Conservation (phyloP, 2,797 vertebrate genomes). For the Ctenopoma multispine region DNA sequence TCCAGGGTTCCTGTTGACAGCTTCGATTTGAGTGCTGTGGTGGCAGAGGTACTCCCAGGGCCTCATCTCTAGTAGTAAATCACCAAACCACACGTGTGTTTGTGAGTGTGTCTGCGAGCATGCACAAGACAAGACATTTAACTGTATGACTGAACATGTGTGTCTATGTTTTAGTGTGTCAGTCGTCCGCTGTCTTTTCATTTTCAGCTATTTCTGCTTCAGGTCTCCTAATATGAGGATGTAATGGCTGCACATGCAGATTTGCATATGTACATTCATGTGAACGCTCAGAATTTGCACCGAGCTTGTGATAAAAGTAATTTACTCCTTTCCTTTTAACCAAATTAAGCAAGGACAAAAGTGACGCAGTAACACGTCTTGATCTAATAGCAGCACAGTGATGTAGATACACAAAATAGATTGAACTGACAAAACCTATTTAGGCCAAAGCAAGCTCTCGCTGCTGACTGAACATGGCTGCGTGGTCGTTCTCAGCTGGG, state of each 20-base stretch:
- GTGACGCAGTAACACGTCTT: constrained; percentile 51
- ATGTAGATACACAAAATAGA: constrained; percentile 62
- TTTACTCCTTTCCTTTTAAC: constrained; percentile 71
- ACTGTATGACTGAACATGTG: constrained; percentile 41
- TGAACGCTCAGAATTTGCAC: constrained; percentile 36
- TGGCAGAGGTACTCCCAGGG: constrained; percentile 74
- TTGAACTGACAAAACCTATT: constrained; percentile 67
- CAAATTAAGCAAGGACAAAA: constrained; percentile 61
- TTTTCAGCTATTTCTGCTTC: background rate
- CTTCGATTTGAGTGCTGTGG: constrained; percentile 79
- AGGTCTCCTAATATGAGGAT: background rate
- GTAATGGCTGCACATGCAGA: background rate
- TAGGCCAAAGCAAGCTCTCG: constrained; percentile 43
- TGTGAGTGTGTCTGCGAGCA: constrained; percentile 30
- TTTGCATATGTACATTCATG: background rate
- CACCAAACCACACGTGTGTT: constrained; percentile 50
- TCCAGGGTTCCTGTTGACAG: constrained; percentile 78
- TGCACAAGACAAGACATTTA: constrained; percentile 42
- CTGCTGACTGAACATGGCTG: constrained; percentile 51
- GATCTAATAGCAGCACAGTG: constrained; percentile 48
- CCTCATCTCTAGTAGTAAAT: constrained; percentile 78
- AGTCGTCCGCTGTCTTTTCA: background rate
- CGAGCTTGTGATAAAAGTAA: constrained; percentile 54
- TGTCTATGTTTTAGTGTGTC: constrained; percentile 31
- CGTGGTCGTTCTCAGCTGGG: constrained; percentile 8